Evolutionary conservation across 2,888 invertebrate genomes (phyloP).

Genomic region (Sarcophaga rosellei): DNA sequence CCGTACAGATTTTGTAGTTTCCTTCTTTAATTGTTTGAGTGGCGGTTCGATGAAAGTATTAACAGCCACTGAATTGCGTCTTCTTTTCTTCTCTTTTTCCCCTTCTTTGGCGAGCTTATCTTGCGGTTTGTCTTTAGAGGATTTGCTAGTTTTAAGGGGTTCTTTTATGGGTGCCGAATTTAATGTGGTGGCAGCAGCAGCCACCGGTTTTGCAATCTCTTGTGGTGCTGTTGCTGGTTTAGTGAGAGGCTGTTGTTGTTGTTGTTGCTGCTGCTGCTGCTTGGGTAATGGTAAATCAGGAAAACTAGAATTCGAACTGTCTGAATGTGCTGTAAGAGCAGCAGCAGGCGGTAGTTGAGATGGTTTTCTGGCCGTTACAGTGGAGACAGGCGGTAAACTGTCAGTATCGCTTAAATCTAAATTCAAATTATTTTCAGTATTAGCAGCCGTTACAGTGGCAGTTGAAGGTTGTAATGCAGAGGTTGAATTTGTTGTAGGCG

Average conservation of each 20-base stretch:
- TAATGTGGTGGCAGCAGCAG: neutral
- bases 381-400: conserved; percentile 74
- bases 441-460: conserved; percentile 38
- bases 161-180: conserved; percentile 45
- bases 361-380: conserved; percentile 57
- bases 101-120: conserved; percentile 81
- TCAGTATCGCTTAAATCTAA: conserved; percentile 78
- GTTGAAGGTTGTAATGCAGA: neutral
- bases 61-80: conserved; percentile 75
- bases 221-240: conserved; percentile 44
- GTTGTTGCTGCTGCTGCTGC: conserved; percentile 37
- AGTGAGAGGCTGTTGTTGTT: neutral
- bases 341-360: conserved; percentile 70
- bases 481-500: conserved; percentile 32
- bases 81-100: conserved; percentile 83
- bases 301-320: conserved; percentile 80
- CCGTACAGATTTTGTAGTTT: conserved; percentile 75
- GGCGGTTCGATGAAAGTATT: conserved; percentile 81
- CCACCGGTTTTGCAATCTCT: conserved; percentile 43
- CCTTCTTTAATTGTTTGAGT: conserved; percentile 77
- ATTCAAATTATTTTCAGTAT: conserved; percentile 71
- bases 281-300: conserved; percentile 77
- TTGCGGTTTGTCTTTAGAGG: conserved; percentile 78
- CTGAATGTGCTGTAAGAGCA: conserved; percentile 75
- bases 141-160: conserved; percentile 72